Evolutionary conservation across 1,140 invertebrate species (phyloP).

Genomic region (Anastrepha obliqua): DNA sequence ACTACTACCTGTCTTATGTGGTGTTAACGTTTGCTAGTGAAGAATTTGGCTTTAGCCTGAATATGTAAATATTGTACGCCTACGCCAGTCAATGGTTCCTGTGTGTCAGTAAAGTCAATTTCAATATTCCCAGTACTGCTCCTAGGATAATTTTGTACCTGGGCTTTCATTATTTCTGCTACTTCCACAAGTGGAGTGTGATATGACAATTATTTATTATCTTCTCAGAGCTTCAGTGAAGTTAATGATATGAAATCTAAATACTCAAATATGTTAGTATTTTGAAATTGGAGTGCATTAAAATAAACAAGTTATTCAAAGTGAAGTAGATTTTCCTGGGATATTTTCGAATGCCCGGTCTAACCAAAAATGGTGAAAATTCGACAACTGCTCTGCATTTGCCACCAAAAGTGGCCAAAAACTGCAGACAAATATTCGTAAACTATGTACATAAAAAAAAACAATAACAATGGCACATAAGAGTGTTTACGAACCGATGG

Average conservation of each 20-base stretch:
- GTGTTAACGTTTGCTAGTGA: too few relatives aligned
- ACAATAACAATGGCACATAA: neutral
- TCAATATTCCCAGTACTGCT: too few relatives aligned
- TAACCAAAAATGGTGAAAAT: constrained; percentile 35
- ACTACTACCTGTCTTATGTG: too few relatives aligned
- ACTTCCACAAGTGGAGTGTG: too few relatives aligned
- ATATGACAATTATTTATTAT: too few relatives aligned
- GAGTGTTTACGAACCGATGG: neutral
- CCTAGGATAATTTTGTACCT: too few relatives aligned
- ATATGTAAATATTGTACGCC: too few relatives aligned
- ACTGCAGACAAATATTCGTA: constrained; percentile 38
- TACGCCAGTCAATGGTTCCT: too few relatives aligned
- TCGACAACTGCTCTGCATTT: constrained; percentile 43
- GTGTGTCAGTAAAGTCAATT: too few relatives aligned
- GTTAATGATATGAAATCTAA: neutral
- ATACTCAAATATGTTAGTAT: neutral
- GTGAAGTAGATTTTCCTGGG: neutral
- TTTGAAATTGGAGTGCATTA: neutral
- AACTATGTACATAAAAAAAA: constrained; percentile 50
- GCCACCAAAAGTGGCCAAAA: constrained; percentile 51
- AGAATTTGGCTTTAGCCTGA: too few relatives aligned
- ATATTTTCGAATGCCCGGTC: neutral
- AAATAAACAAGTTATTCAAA: neutral
- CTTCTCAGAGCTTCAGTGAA: neutral
- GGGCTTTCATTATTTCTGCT: too few relatives aligned